Percentiles rank a stretch among this genome's conserved stretches.
phyloP scores from a whole-genome alignment of 1,140 invertebrate genomes.

The Adoxophyes honmai region DNA sequence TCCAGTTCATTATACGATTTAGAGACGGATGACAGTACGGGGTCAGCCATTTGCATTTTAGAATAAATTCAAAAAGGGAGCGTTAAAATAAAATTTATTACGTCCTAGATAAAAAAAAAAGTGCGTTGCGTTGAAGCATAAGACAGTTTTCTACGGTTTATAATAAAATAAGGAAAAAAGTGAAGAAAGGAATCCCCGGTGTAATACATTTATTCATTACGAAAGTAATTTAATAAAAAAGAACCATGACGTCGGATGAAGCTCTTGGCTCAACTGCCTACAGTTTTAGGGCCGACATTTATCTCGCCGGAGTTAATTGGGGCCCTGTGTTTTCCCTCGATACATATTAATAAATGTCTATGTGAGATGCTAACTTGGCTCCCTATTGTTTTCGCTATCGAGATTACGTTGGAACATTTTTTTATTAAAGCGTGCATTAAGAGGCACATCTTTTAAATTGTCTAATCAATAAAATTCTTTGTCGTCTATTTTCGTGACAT shows the following conservation, averaged over 20 bases:
- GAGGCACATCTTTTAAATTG: too few relatives aligned
- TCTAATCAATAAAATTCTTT: too few relatives aligned
- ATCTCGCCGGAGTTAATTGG: slow-evolving; percentile 58
- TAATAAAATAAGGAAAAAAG: slow-evolving; percentile 60
- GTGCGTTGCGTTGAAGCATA: slow-evolving; percentile 32
- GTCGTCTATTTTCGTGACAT: too few relatives aligned
- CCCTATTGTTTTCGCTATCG: not conserved
- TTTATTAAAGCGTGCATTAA: too few relatives aligned
- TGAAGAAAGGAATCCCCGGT: slow-evolving; percentile 51
- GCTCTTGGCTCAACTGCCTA: slow-evolving; percentile 32
- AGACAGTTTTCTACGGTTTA: slow-evolving; percentile 54
- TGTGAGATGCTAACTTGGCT: not conserved
- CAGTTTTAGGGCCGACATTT: slow-evolving; percentile 51
- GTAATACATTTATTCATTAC: slow-evolving; percentile 71
- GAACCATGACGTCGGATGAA: slow-evolving; percentile 24
- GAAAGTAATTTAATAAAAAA: slow-evolving; percentile 64
- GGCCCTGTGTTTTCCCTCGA: slow-evolving; percentile 41
- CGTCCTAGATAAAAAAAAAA: slow-evolving; percentile 51
- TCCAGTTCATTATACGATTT: slow-evolving; percentile 29
- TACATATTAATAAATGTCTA: slow-evolving; percentile 38
- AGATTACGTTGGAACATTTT: too few relatives aligned
- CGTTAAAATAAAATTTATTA: slow-evolving; percentile 57
- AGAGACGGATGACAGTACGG: slow-evolving; percentile 27
- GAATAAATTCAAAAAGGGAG: slow-evolving; percentile 45
- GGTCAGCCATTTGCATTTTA: slow-evolving; percentile 49